A percentile compares a stretch with the other conserved stretches of the same genome.
phyloP scores from a whole-genome alignment of 2,888 invertebrate species.

The Pemphredon lugubris region DNA sequence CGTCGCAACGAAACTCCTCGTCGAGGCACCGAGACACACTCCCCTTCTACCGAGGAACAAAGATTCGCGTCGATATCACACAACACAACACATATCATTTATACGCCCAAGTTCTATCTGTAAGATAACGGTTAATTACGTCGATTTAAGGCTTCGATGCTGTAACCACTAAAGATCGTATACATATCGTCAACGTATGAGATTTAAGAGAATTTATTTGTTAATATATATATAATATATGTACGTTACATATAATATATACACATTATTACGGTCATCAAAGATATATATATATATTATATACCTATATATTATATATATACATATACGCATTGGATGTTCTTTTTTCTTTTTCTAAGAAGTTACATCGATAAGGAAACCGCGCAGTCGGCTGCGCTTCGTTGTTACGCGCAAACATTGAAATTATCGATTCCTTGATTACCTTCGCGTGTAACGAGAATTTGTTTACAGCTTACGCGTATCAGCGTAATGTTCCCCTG shows the following conservation, averaged over 20 bases:
- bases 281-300: slow-evolving; percentile 68
- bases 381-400: slow-evolving; percentile 12
- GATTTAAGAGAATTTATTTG: slow-evolving; percentile 70
- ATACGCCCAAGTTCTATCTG: slow-evolving; percentile 64
- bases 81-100: slow-evolving; percentile 69
- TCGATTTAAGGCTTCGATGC: slow-evolving; percentile 62
- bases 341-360: slow-evolving; percentile 58
- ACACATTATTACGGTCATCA: slow-evolving; percentile 63
- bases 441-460: too few relatives aligned
- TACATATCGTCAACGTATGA: slow-evolving; percentile 74
- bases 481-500: too few relatives aligned
- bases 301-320: slow-evolving; percentile 67
- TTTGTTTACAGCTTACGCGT: too few relatives aligned
- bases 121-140: slow-evolving; percentile 63
- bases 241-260: slow-evolving; percentile 68
- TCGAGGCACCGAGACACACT: too few relatives aligned
- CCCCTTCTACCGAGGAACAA: slow-evolving; percentile 31
- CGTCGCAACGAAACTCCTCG: too few relatives aligned
- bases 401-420: slow-evolving; percentile 1
- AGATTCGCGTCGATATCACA: slow-evolving; percentile 45
- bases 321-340: slow-evolving; percentile 64
- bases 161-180: slow-evolving; percentile 72
- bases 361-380: slow-evolving; percentile 47
- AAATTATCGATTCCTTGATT: not conserved
- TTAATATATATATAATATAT: slow-evolving; percentile 71